Evolutionary conservation across 2,888 invertebrate species (phyloP).

Genomic region (Agrypnus murinus): DNA sequence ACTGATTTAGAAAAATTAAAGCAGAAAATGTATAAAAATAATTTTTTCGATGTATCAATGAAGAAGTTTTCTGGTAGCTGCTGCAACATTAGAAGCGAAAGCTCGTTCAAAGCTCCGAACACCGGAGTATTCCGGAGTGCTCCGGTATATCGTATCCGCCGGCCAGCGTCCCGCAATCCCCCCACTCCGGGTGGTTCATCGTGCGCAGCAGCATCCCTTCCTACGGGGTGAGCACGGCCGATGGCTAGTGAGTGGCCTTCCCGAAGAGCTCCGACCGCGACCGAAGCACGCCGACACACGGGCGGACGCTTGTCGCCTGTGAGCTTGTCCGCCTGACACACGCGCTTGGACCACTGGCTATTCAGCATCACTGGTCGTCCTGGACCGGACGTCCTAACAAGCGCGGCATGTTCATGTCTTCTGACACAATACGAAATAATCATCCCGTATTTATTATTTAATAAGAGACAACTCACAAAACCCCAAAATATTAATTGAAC

Average conservation of each 20-base stretch:
- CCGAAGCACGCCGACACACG: slow-evolving; percentile 60
- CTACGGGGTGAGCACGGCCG: slow-evolving; percentile 74
- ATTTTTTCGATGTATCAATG: too few relatives aligned
- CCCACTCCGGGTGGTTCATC: slow-evolving; percentile 64
- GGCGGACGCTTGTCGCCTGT: slow-evolving; percentile 63
- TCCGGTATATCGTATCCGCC: slow-evolving; percentile 65
- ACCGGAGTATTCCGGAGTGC: slow-evolving; percentile 61
- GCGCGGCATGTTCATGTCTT: slow-evolving; percentile 49
- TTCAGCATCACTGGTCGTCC: slow-evolving; percentile 68
- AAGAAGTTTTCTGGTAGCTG: too few relatives aligned
- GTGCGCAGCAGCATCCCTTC: slow-evolving; percentile 71
- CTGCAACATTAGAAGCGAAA: slow-evolving; percentile 17
- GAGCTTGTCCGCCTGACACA: slow-evolving; percentile 68
- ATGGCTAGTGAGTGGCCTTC: slow-evolving; percentile 73
- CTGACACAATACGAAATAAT: slow-evolving; percentile 3
- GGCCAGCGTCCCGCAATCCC: slow-evolving; percentile 58
- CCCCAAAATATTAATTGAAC: too few relatives aligned
- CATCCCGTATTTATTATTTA: too few relatives aligned
- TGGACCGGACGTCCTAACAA: slow-evolving; percentile 52
- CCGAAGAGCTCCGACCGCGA: slow-evolving; percentile 61
- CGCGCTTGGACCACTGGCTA: slow-evolving; percentile 71
- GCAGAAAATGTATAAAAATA: too few relatives aligned
- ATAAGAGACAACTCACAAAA: slow-evolving; percentile 3
- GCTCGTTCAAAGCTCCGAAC: slow-evolving; percentile 18
- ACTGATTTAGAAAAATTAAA: too few relatives aligned